phyloP scores from a whole-genome alignment of 2,113 vertebrate genomes.

The Cyanistes caeruleus region DNA sequence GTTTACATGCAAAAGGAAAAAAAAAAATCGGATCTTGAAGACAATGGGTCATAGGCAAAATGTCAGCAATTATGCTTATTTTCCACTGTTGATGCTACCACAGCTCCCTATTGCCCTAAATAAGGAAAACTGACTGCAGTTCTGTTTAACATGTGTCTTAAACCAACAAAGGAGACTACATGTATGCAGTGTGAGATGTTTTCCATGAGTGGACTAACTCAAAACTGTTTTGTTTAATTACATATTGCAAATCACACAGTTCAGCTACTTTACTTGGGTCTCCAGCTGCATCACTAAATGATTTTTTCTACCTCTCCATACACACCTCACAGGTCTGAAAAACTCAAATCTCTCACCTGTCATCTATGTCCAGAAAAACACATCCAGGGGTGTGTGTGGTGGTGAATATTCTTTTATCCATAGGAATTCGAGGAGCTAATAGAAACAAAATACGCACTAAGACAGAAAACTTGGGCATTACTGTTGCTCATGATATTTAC shows the following conservation, averaged over 20 bases:
- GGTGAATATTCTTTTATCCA: conserved; percentile 92
- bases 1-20: neutral
- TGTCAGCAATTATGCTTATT: fast-evolving
- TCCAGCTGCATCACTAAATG: neutral
- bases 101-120: neutral
- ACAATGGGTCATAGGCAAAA: neutral
- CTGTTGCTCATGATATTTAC: neutral
- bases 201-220: neutral
- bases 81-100: neutral
- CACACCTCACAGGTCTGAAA: neutral
- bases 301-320: neutral
- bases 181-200: neutral
- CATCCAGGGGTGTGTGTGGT: conserved; percentile 91
- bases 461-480: neutral
- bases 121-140: neutral
- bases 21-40: neutral
- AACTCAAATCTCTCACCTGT: conserved; percentile 78
- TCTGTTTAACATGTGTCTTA: neutral
- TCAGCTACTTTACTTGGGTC: neutral
- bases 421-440: conserved; percentile 87
- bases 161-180: neutral
- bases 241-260: neutral
- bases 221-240: neutral
- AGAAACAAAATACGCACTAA: neutral
- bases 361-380: conserved; percentile 91